Evolutionary conservation across 2,888 invertebrate genomes (phyloP), one percentile per base, ranked within the genome.

Genomic region (Phortica magna): DNA sequence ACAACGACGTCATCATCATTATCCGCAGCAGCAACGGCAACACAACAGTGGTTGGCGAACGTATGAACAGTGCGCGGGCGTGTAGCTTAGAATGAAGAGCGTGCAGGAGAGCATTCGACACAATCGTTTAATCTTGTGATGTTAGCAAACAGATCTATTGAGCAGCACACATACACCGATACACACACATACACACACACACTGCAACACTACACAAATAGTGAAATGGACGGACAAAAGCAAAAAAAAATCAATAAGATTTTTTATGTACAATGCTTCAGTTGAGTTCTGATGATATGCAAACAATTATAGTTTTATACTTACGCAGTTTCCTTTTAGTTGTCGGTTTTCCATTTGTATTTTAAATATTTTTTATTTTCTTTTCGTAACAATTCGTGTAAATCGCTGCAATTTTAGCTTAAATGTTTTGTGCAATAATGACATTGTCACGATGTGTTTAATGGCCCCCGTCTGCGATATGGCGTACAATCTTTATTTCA

Each of bases 1-100:
- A 22, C 41, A 41, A 14, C 73, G 19, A 19, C 12, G 19, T 64
- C 14, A 10, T 64, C 12, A 64, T 64, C 14, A 10, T 22, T 7
- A 64, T 64, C 14, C 12, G 14, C 70, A 43, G 70, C 70, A 48
- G 53, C 53, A 53, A 70, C 43, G 70, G n/a, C 31, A 19, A 64
- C 80, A 41, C 53, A 79, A 14, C 83, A 80, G 75, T 83, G 83
- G 82, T 83, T 43, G 82, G 59, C 7, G 53, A 76, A 73, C 9
- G 14, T 48, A 17, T 70, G 19, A 73, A 75, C 70, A 43, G 53
- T 31, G 31, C 5, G 31, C 31, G 31, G 31, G 31, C 31, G 31
- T 31, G 31, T 31, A 31, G 31, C 31, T 31, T 4, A 31, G 31
- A 31, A 31, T 31, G 31, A 4, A 31, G 31, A 31, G 74, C 55